Evolutionary conservation across 2,113 vertebrate genomes (phyloP).

Genomic region (Cacatua alba): DNA sequence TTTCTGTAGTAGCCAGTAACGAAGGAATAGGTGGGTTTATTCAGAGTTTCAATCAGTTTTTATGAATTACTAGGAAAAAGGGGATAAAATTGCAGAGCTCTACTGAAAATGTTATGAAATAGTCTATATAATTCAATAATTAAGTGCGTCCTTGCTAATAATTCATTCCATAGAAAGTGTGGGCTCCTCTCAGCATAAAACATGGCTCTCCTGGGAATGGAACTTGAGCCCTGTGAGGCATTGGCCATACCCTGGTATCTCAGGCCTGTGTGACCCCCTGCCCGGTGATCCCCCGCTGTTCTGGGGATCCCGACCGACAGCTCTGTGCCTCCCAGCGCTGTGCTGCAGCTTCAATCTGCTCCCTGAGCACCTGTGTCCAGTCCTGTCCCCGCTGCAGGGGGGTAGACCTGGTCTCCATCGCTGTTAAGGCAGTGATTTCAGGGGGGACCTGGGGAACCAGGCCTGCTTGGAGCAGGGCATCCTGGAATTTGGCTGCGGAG

Average conservation of each 20-base stretch:
- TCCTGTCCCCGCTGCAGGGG: conserved; percentile 72
- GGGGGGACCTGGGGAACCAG: conserved; percentile 78
- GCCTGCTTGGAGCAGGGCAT: conserved; percentile 76
- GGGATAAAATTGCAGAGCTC: not conserved
- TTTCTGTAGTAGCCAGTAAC: not conserved
- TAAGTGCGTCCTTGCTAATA: not conserved
- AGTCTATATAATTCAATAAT: not conserved
- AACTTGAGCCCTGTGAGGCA: not conserved
- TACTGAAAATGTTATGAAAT: not conserved
- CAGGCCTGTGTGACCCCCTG: not conserved
- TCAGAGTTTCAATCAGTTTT: not conserved
- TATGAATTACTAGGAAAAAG: not conserved
- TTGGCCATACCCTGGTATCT: fast-evolving
- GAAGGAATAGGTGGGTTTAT: not conserved
- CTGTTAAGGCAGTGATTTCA: conserved; percentile 75
- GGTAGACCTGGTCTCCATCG: conserved; percentile 75
- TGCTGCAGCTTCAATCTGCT: not conserved
- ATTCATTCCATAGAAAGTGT: fast-evolving
- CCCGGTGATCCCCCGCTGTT: fast-evolving
- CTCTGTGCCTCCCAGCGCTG: fast-evolving
- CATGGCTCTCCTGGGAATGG: not conserved
- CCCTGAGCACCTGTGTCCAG: conserved; percentile 81
- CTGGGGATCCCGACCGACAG: fast-evolving
- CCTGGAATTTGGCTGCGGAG: conserved; percentile 89
- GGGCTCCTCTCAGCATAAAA: not conserved